Conservation (phyloP, 2,113 vertebrate genomes). For the Seriola aureovittata region DNA sequence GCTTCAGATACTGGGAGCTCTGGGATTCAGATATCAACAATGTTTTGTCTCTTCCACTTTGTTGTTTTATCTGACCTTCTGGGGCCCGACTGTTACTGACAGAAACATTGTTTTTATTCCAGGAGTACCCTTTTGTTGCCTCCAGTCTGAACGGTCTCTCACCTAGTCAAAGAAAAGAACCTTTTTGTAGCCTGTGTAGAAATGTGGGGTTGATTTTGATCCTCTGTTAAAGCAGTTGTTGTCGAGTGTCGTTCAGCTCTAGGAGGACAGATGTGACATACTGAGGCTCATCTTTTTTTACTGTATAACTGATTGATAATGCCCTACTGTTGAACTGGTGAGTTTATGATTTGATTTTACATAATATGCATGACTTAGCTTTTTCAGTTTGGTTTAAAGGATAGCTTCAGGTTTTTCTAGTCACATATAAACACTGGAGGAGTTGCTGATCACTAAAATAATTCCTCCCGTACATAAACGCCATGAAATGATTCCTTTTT, state of each 20-base stretch:
- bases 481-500: not conserved
- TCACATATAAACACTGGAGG: not conserved
- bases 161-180: not conserved
- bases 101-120: not conserved
- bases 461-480: not conserved
- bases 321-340: not conserved
- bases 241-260: not conserved
- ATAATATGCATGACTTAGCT: not conserved
- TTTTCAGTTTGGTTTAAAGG: not conserved
- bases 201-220: not conserved
- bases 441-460: not conserved
- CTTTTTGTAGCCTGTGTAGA: not conserved
- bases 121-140: not conserved
- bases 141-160: not conserved
- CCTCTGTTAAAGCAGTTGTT: not conserved
- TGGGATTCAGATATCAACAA: constrained; percentile 16
- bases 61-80: constrained; percentile 7
- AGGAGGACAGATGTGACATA: not conserved
- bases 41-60: not conserved
- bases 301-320: not conserved
- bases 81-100: not conserved
- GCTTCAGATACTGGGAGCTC: constrained; percentile 23
- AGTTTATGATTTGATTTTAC: not conserved
- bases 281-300: not conserved
- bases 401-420: not conserved